A percentile compares a stretch with the other conserved stretches of the same genome.
Conservation (phyloP, 2,113 vertebrate species). For the Callocephalon fimbriatum region DNA sequence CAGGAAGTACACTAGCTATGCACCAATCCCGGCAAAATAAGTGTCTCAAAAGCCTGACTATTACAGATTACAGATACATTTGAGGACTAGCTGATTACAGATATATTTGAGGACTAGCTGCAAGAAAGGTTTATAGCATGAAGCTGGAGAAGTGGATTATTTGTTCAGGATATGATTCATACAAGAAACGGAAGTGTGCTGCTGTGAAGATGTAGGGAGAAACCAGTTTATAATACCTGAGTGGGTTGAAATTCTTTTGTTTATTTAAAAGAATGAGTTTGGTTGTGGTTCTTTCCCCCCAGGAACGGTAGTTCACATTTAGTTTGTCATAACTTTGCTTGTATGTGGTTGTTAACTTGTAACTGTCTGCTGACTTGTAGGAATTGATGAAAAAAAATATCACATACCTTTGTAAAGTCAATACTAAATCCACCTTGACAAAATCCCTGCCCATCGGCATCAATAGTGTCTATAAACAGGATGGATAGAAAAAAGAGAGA, state of each 20-base stretch:
- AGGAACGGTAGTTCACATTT: neutral
- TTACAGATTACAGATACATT: neutral
- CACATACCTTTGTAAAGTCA: conserved; percentile 91
- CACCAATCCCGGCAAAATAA: neutral
- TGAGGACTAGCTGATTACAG: neutral
- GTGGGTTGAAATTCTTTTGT: neutral
- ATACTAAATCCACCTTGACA: conserved; percentile 98
- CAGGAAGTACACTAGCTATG: neutral
- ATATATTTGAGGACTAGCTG: neutral
- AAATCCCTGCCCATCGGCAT: conserved; percentile 96
- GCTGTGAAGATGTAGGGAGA: neutral
- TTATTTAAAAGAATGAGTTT: neutral
- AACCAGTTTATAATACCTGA: neutral
- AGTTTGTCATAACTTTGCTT: neutral
- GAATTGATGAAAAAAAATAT: neutral
- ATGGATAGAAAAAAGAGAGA: neutral
- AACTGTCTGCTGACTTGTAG: neutral
- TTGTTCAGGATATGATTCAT: neutral
- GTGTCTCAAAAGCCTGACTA: neutral
- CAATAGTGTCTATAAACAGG: conserved; percentile 79
- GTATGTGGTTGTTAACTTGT: neutral
- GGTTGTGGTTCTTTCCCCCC: fast-evolving
- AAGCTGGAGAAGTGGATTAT: neutral
- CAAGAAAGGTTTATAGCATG: neutral
- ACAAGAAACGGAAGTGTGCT: neutral